Percentiles rank a stretch among this genome's conserved stretches.
These are phyloP conservation scores for Nebria salina DNA, from an alignment of 2,888 invertebrate genomes.

Conservation along the genomic window DNA sequence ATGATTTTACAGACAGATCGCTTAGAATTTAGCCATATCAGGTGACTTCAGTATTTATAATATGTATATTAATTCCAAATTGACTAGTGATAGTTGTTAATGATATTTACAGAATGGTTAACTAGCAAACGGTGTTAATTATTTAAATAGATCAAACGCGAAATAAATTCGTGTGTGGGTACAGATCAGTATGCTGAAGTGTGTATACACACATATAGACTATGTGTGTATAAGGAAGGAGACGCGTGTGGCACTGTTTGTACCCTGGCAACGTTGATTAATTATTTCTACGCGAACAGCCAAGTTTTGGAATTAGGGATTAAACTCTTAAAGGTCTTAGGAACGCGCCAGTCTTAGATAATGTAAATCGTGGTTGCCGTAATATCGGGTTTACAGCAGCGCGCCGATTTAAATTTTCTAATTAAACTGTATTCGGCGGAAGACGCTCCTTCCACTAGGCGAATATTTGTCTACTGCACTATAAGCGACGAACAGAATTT, in stretches of 20 bases:
- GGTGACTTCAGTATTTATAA: background rate
- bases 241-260: background rate
- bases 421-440: slow-evolving; percentile 36
- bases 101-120: background rate
- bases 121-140: background rate
- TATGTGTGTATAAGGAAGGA: too few relatives aligned
- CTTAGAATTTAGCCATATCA: background rate
- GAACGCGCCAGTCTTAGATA: slow-evolving; percentile 19
- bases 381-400: slow-evolving; percentile 33
- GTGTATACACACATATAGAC: background rate
- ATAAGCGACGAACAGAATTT: background rate
- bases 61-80: slow-evolving; percentile 5
- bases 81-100: background rate
- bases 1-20: background rate
- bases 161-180: background rate
- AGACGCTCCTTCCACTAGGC: background rate
- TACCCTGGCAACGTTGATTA: slow-evolving; percentile 24
- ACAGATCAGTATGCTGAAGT: background rate
- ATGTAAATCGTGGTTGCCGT: slow-evolving; percentile 42
- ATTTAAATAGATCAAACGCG: background rate
- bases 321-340: slow-evolving; percentile 29
- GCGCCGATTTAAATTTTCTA: slow-evolving; percentile 43
- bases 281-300: slow-evolving; percentile 38
- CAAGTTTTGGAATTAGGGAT: slow-evolving; percentile 34
- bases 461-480: slow-evolving; percentile 1